Base-by-base conservation (phyloP, 2,113 vertebrate species). In the Turdus rufiventris region DNA sequence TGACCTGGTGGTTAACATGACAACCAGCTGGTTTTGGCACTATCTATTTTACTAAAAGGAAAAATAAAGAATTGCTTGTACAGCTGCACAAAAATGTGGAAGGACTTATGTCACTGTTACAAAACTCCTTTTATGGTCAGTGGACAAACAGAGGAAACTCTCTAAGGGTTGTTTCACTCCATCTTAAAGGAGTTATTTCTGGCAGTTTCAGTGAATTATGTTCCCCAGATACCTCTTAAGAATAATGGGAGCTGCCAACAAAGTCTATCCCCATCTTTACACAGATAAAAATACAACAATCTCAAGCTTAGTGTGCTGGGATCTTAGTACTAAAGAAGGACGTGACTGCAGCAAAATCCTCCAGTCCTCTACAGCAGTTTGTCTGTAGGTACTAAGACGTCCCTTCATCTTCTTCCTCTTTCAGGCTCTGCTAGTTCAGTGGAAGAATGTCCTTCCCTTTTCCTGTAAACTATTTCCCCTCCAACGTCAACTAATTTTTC, bases 31-130 rank as follows among this genome's bases (percentile, higher is more conserved):
- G 12, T 40, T 84, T 78, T 81, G 47, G 42, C 76, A 36, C 26
- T 38, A 20, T 48, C 18, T 36, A 26, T 91, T 78, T 85, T 72
- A 48, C 33, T 53, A 45, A 75, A 88, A 78, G 4, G 12, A 45
- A 85, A 82, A 94, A 57, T 26, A 65, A 10, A 26, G 25, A 53
- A 47, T 65, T 91, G 65, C 87, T 96, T 94, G 25, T 72, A 91
- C 90, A 94, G 92, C 88, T 95, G 90, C n/a, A 89, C 38, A 57
- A 57, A 72, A 61, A 57, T 24, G 36, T 40, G 75, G 34, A 88
- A 90, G n/a, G 23, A 60, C 53, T 85, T 93, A 67, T 79, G 76
- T 94, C 72, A 86, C 42, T 38, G 6, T 76, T 92, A 50, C 14
- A 74, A 40, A 71, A 53, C 9, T 14, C 9, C 43, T 61, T 77